A percentile compares a stretch with the other conserved stretches of the same genome.
Evolutionary conservation across 2,113 vertebrate genomes (phyloP).

Genomic region (Calidris pygmaea): DNA sequence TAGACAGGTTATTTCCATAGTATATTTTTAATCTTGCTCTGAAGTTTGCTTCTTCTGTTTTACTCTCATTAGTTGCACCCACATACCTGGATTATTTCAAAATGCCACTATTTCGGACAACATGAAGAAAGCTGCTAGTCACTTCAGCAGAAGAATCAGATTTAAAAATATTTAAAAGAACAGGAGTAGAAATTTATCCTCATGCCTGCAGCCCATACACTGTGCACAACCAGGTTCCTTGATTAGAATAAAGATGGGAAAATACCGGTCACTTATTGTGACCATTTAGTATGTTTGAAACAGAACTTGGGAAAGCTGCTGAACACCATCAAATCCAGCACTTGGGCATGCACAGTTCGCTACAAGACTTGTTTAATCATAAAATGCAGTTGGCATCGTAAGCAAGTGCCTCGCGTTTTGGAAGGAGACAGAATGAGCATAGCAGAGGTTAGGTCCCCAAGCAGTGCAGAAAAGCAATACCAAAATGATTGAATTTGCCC

Average conservation of each 20-base stretch:
- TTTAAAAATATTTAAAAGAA: neutral
- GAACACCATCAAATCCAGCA: neutral
- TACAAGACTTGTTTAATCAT: neutral
- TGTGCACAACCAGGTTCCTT: neutral
- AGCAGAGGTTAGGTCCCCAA: neutral
- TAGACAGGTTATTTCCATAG: constrained; percentile 45
- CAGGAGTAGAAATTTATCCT: neutral
- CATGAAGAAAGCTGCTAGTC: neutral
- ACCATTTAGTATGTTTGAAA: neutral
- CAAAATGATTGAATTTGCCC: neutral
- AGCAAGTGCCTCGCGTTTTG: neutral
- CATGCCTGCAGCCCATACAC: neutral
- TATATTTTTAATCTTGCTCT: constrained; percentile 58
- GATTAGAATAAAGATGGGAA: neutral
- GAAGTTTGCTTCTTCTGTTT: constrained; percentile 47
- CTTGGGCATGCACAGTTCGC: neutral
- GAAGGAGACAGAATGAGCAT: neutral
- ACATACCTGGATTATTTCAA: constrained; percentile 35
- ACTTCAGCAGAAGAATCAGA: neutral
- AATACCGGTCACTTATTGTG: neutral
- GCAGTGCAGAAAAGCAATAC: neutral
- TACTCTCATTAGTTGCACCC: constrained; percentile 1
- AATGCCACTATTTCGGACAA: neutral
- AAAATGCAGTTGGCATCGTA: neutral
- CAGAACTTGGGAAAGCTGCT: neutral